phyloP scores from a whole-genome alignment of 2,113 vertebrate genomes.

The Pluvialis apricaria region DNA sequence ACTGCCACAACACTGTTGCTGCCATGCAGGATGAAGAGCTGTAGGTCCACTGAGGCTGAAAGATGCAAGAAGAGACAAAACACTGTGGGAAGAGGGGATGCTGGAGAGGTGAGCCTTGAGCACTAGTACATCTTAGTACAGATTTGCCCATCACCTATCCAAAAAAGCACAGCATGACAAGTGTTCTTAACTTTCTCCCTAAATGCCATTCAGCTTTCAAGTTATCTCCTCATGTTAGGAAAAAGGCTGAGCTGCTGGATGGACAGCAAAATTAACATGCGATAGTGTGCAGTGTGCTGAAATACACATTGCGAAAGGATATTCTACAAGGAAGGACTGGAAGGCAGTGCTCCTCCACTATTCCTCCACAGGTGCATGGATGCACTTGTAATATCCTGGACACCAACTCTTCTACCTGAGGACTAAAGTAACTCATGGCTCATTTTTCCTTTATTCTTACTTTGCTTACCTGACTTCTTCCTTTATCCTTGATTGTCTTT shows the following conservation, averaged over 20 bases:
- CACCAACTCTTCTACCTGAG: not conserved
- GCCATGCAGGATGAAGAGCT: not conserved
- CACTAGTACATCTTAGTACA: not conserved
- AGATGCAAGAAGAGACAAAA: not conserved
- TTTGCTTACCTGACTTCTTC: not conserved
- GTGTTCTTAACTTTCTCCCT: not conserved
- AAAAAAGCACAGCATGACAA: not conserved
- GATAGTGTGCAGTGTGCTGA: not conserved
- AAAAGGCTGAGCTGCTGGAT: not conserved
- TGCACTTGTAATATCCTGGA: not conserved
- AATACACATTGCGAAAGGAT: not conserved
- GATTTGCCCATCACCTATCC: not conserved
- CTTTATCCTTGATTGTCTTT: not conserved
- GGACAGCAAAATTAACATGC: not conserved
- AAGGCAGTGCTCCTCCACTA: not conserved
- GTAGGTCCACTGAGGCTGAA: not conserved
- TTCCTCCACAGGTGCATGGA: not conserved
- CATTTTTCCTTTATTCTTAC: not conserved
- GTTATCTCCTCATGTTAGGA: not conserved
- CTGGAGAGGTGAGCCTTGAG: not conserved
- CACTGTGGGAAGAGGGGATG: not conserved
- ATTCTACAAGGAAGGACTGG: not conserved
- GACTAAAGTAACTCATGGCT: not conserved
- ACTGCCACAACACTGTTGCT: accelerated
- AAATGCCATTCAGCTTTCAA: not conserved